Evolutionary conservation across 2,113 vertebrate species (phyloP), one percentile per base, ranked within the genome.

Genomic region (Lophotis ruficrista): DNA sequence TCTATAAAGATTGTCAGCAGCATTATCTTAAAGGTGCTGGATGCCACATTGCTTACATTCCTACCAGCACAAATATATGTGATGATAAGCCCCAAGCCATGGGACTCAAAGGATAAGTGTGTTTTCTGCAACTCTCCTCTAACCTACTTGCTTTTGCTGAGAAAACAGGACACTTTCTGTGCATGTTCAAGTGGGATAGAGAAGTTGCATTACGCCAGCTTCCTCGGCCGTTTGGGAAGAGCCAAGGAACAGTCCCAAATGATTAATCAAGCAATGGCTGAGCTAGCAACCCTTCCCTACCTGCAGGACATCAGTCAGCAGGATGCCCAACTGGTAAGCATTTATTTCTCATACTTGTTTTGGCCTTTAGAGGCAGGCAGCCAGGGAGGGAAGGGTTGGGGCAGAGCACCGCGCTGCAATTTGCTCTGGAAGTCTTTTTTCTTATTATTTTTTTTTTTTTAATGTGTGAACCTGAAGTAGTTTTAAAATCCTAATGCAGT

Each of bases 261-360:
- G 94, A 97, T 98, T 94, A 97, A 98, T 95, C 98, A 98, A 95
- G 98, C 76, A 0, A 97, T 98, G 97, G 98, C 98, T 38, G 98
- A 98, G 93, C 97, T 98, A 78, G 97, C 94, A 8, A 97, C 98
- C 51, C n/a, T 98, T 45, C 98, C 98, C 86, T 98, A 98, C 93
- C 98, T 96, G 19, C 98, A 98, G 93, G 97, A 98, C 89, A 84
- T 98, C 97, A 97, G 91, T 91, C 90, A 97, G 64, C 64, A 97
- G 77, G 98, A 98, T 91, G 93, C 68, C 28, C 57, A 97, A 60
- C 64, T 98, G 97, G 96, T 98, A 94, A 96, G 95, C 56, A 70
- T 91, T 92, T 77, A 45, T 97, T 97, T 95, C 95, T 91, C 35
- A 53, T 73, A 45, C 90, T 87, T 68, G 22, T 94, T 93, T 95